phyloP scores from a whole-genome alignment of 2,888 invertebrate species.

The Epinotia nisella region DNA sequence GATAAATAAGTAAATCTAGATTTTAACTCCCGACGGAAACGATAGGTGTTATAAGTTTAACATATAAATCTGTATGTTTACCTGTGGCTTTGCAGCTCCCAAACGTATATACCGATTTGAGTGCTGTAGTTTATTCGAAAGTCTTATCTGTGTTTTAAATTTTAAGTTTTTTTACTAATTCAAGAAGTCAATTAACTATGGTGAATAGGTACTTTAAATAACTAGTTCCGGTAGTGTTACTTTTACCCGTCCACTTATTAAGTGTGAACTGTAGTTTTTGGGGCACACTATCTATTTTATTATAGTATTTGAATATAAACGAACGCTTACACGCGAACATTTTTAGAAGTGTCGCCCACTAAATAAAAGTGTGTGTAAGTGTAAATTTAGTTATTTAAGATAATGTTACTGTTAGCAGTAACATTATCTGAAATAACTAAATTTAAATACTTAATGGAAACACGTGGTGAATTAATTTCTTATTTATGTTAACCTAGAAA shows the following conservation, averaged over 20 bases:
- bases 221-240: slow-evolving; percentile 18
- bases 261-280: slow-evolving; percentile 32
- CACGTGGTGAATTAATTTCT: not conserved
- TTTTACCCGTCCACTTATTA: slow-evolving; percentile 24
- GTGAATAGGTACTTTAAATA: not conserved
- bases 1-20: too few species aligned
- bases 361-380: too few species aligned
- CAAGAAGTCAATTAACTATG: not conserved
- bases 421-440: slow-evolving; percentile 30
- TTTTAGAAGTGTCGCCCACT: too few species aligned
- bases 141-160: too few species aligned
- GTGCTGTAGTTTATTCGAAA: too few species aligned
- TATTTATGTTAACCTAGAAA: not conserved
- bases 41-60: too few species aligned
- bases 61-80: too few species aligned
- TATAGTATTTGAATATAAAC: slow-evolving; percentile 40
- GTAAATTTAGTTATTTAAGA: too few species aligned
- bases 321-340: too few species aligned
- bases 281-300: slow-evolving; percentile 38
- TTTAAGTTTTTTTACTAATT: not conserved
- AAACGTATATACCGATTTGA: too few species aligned
- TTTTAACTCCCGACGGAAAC: too few species aligned
- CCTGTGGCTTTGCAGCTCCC: too few species aligned
- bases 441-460: slow-evolving; percentile 26
- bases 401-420: slow-evolving; percentile 32